A percentile compares a stretch with the other conserved stretches of the same genome.
Evolutionary conservation across 2,797 vertebrate species (phyloP).

Genomic region (Gobionotothen gibberifrons): DNA sequence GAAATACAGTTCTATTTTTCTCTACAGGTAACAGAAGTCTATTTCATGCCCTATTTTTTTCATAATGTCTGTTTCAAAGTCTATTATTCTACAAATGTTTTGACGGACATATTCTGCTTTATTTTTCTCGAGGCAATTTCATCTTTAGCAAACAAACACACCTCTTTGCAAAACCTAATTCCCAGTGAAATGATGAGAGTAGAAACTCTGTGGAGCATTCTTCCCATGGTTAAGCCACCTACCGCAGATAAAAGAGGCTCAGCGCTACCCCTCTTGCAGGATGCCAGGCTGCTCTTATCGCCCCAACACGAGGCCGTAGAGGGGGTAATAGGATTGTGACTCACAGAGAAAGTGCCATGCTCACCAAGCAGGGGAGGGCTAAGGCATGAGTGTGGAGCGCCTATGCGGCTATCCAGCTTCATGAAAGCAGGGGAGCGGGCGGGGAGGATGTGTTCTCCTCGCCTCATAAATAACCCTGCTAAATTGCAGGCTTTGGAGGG

Average conservation of each 20-base stretch:
- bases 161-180: slow-evolving; percentile 67
- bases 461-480: slow-evolving; percentile 78
- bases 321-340: slow-evolving; percentile 85
- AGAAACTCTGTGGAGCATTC: slow-evolving; percentile 62
- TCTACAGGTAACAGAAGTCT: slow-evolving; percentile 5
- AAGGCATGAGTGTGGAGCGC: slow-evolving; percentile 60
- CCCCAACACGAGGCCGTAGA: slow-evolving; percentile 66
- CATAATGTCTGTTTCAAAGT: slow-evolving; percentile 26
- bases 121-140: slow-evolving; percentile 61
- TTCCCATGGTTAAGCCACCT: slow-evolving; percentile 72
- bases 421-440: slow-evolving; percentile 61
- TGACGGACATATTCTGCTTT: slow-evolving; percentile 36
- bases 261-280: slow-evolving; percentile 62
- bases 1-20: slow-evolving; percentile 2
- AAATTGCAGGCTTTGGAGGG: slow-evolving; percentile 81
- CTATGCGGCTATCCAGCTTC: slow-evolving; percentile 68
- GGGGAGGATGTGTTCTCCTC: slow-evolving; percentile 68
- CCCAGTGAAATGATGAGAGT: slow-evolving; percentile 61
- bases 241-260: slow-evolving; percentile 73
- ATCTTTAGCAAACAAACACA: slow-evolving; percentile 58
- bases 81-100: slow-evolving; percentile 39
- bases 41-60: slow-evolving; percentile 37
- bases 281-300: slow-evolving; percentile 75
- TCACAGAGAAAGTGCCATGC: slow-evolving; percentile 76
- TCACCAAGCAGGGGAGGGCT: slow-evolving; percentile 67